A percentile compares a stretch with the other conserved stretches of the same genome.
phyloP scores from a whole-genome alignment of 2,797 vertebrate genomes.

The Acipenser ruthenus region DNA sequence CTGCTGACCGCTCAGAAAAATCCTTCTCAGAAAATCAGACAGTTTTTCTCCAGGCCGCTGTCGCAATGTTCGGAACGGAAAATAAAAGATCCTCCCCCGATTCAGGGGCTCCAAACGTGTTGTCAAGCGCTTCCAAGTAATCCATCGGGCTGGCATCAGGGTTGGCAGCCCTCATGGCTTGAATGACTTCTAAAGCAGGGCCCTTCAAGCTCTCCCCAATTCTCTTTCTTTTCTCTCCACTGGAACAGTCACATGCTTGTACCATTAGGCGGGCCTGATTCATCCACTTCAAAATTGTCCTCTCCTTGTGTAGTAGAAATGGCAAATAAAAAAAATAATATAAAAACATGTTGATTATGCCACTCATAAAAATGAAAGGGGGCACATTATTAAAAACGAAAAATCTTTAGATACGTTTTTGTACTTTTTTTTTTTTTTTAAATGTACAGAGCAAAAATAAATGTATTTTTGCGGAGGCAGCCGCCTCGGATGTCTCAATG shows the following conservation, averaged over 20 bases:
- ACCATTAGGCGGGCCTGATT: conserved; percentile 1
- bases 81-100: conserved; percentile 13
- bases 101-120: conserved; percentile 11
- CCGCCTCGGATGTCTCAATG: no score
- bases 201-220: background rate
- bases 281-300: background rate
- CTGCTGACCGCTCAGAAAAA: no score
- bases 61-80: conserved; percentile 3
- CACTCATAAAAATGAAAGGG: no score
- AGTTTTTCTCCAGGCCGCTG: conserved; percentile 3
- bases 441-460: no score
- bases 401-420: no score
- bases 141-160: background rate
- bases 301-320: conserved; percentile 7
- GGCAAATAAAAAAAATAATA: no score
- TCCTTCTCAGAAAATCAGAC: background rate
- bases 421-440: no score
- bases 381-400: no score
- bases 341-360: no score
- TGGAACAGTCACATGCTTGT: background rate
- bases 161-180: background rate
- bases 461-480: no score
- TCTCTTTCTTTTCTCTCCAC: background rate
- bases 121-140: conserved; percentile 1
- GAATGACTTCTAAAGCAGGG: conserved; percentile 1